phyloP scores from a whole-genome alignment of 2,113 vertebrate genomes.

The Panthera tigris region DNA sequence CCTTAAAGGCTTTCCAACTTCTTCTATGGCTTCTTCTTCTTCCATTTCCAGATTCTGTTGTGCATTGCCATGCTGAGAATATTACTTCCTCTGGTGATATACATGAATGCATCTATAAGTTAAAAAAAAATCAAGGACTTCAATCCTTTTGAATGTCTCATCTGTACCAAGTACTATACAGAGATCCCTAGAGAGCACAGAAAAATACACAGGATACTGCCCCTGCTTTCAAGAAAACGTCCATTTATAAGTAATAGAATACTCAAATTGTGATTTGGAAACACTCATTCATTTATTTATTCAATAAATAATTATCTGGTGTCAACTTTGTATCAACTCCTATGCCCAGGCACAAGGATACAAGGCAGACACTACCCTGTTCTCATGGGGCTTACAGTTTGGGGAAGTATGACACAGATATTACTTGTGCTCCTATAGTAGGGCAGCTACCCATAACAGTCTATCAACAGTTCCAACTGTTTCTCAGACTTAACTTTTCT shows the following conservation, averaged over 20 bases:
- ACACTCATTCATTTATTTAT: background rate
- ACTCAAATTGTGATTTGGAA: background rate
- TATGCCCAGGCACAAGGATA: background rate
- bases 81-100: background rate
- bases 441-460: background rate
- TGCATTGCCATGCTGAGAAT: background rate
- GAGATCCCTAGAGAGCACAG: background rate
- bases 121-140: background rate
- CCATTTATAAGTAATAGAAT: background rate
- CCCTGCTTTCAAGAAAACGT: background rate
- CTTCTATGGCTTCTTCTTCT: background rate
- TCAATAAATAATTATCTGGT: background rate
- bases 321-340: background rate
- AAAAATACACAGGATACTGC: background rate
- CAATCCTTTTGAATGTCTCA: background rate
- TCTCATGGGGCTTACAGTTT: background rate
- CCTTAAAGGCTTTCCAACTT: background rate
- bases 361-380: background rate
- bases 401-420: background rate
- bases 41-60: background rate
- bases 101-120: background rate
- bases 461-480: background rate
- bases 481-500: slow-evolving; percentile 39
- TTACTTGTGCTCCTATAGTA: background rate
- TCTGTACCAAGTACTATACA: background rate